These are phyloP conservation scores for Pseudomyrmex concolor DNA, from an alignment of 1,140 invertebrate genomes.

Conservation along the genomic window DNA sequence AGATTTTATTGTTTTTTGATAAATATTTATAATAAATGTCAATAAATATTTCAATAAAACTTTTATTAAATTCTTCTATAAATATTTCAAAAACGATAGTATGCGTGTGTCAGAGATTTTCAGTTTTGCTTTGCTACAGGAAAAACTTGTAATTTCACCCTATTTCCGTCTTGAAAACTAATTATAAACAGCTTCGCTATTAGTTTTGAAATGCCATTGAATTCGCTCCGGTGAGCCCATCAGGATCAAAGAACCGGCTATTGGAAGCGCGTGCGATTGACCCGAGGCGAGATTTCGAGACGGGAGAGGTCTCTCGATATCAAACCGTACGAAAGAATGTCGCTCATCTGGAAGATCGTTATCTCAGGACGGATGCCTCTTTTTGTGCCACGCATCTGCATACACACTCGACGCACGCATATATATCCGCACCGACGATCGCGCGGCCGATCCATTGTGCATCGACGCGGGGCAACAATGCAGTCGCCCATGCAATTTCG, in stretches of 20 bases:
- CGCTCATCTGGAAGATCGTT: constrained; percentile 49
- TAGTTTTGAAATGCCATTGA: constrained; percentile 24
- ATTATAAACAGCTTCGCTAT: constrained; percentile 4
- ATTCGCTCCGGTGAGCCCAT: constrained; percentile 20
- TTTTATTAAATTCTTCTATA: not conserved
- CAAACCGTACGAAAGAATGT: constrained; percentile 49
- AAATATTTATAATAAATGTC: too few relatives aligned
- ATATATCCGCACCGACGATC: not conserved
- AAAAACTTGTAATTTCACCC: not conserved
- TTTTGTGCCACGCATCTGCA: constrained; percentile 69
- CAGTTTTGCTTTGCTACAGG: too few relatives aligned
- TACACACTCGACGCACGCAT: constrained; percentile 54
- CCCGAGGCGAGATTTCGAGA: constrained; percentile 12
- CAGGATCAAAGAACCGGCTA: not conserved
- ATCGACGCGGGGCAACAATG: constrained; percentile 56
- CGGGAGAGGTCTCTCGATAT: constrained; percentile 40
- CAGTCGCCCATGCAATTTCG: constrained; percentile 69
- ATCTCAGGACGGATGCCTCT: constrained; percentile 52
- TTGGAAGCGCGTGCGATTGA: constrained; percentile 44
- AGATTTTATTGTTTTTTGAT: not conserved
- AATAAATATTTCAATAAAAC: not conserved
- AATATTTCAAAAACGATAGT: not conserved
- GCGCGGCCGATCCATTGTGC: constrained; percentile 41
- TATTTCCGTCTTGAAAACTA: not conserved
- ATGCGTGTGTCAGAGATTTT: not conserved